Evolutionary conservation across 2,113 vertebrate genomes (phyloP), one percentile per base, ranked within the genome.

Genomic region (Chrysochloris asiatica): DNA sequence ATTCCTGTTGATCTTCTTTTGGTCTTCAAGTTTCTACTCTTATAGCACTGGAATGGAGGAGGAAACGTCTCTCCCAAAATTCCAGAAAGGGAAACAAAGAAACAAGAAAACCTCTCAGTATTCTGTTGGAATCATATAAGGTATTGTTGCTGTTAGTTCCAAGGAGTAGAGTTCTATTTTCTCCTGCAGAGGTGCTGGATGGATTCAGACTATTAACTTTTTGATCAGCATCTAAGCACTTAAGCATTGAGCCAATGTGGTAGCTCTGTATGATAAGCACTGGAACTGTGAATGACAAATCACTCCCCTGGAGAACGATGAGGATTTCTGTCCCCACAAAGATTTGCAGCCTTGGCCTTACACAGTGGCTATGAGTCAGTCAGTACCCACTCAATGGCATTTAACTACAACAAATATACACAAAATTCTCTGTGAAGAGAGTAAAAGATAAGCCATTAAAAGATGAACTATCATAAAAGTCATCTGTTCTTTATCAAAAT

Each of bases 401-500:
- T n/a, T n/a, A n/a, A n/a, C n/a, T n/a, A n/a, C n/a, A n/a, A n/a
- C n/a, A n/a, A n/a, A n/a, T n/a, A n/a, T n/a, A n/a, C 36, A 86
- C 33, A 61, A 63, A 77, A 63, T 63, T 54, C 26, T 26, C 19
- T 24, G 41, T 16, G 21, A 24, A 36, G 2, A 69, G 9, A 59
- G 33, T 16, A 11, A 61, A 84, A 72, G 0, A 9, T 41, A 79
- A 54, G 26, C 41, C 4, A 38, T 61, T 78, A 7, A 67, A 67
- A 67, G 24, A 91, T 36, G 13, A 63, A 59, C 52, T 47, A 77
- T 26, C 54, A 6, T n/a, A 76, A 89, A 77, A 22, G 14, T 45
- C 21, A 67, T n/a, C 41, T 41, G 12, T 72, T 92, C 10, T 89
- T 91, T 22, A 79, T 69, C 8, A 88, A 43, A 88, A 82, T 73